A percentile compares a stretch with the other conserved stretches of the same genome.
Conservation (phyloP, 2,113 vertebrate species). For the Odobenus rosmarus region DNA sequence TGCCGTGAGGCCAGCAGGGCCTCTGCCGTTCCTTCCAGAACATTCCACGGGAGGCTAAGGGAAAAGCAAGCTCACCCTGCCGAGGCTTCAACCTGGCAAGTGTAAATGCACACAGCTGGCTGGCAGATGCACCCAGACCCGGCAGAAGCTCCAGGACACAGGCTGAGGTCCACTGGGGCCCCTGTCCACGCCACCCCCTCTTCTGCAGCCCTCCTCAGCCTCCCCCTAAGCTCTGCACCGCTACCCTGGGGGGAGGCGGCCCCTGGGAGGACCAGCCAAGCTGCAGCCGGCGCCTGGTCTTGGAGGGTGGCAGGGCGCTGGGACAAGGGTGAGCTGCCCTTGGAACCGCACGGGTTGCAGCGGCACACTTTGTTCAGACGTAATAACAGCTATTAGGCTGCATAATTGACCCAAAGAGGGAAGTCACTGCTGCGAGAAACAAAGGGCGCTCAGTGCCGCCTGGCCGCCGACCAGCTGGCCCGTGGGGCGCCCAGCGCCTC, state of each 20-base stretch:
- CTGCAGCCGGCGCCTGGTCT: rapidly evolving
- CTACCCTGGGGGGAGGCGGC: rapidly evolving
- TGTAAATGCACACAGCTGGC: rapidly evolving
- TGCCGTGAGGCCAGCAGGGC: rapidly evolving
- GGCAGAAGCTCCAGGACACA: not conserved
- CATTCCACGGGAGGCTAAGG: not conserved
- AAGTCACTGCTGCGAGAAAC: slow-evolving; percentile 80
- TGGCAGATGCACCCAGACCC: rapidly evolving
- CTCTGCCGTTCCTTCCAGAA: not conserved
- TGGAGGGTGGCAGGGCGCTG: not conserved
- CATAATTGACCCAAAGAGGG: slow-evolving; percentile 72
- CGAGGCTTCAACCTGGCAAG: not conserved
- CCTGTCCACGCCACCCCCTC: not conserved
- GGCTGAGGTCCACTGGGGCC: not conserved
- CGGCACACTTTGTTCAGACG: slow-evolving; percentile 59
- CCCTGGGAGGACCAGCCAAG: not conserved
- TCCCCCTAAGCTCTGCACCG: not conserved
- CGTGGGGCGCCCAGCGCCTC: slow-evolving; percentile 4
- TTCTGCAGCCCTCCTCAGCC: not conserved
- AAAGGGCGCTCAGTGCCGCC: slow-evolving; percentile 73
- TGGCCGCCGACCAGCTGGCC: slow-evolving; percentile 66
- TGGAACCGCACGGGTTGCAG: not conserved
- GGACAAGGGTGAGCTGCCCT: not conserved
- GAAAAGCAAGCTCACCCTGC: not conserved
- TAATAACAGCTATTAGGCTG: slow-evolving; percentile 75